Percentiles rank a stretch among this genome's conserved stretches.
These are phyloP conservation scores for Salmo trutta DNA, from an alignment of 2,797 vertebrate genomes.

Conservation along the genomic window DNA sequence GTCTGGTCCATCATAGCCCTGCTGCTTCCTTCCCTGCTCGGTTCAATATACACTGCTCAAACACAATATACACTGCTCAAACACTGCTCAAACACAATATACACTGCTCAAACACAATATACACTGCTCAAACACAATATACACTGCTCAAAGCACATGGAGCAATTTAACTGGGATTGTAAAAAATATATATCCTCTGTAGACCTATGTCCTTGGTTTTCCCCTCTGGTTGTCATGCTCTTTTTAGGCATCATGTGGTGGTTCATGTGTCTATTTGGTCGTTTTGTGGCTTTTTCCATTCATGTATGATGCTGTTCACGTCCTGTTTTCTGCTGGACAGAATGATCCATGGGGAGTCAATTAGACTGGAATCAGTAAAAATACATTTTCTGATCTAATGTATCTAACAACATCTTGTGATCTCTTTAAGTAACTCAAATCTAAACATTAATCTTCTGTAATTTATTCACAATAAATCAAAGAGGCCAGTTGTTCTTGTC, in stretches of 20 bases:
- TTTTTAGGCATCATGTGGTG: neutral
- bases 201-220: neutral
- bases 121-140: too few species aligned
- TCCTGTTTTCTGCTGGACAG: neutral
- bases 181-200: neutral
- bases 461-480: neutral
- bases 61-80: too few species aligned
- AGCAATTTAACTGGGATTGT: conserved; percentile 12
- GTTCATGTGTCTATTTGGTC: neutral
- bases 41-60: conserved; percentile 13
- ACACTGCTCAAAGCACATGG: conserved; percentile 4
- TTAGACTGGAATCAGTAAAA: neutral
- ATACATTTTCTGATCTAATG: neutral
- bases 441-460: neutral
- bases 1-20: neutral
- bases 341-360: neutral
- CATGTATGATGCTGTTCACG: neutral
- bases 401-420: neutral
- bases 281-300: neutral
- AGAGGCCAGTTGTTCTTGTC: neutral
- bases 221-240: neutral
- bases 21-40: conserved; percentile 19
- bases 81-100: too few species aligned
- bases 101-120: neutral
- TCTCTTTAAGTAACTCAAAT: neutral